Base-by-base conservation (phyloP, 2,888 invertebrate genomes). In the Vesta saturnalis region DNA sequence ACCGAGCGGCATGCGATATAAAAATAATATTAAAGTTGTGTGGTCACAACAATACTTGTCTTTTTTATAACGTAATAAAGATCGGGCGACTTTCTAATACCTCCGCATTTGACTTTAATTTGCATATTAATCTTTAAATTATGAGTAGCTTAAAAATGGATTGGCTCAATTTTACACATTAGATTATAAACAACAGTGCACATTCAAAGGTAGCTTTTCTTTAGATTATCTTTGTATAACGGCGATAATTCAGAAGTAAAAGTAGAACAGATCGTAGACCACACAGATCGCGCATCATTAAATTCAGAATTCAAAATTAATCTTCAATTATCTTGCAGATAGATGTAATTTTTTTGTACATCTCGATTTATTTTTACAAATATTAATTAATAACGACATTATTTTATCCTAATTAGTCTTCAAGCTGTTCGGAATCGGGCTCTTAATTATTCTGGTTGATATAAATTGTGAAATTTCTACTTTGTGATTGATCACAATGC, bases 241-340 rank as follows among this genome's bases (percentile, higher is more conserved):
- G 60, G 57, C 46, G 57, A 69, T 69, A 69, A 69, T 69, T 69
- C 55, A 64, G 64, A 57, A 60, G 61, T 61, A 60, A 64, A 68
- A 60, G 59, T 64, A 60, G 64, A 64, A 64, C 64, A 64, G 64
- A 64, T 60, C 43, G 49, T 61, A 61, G 64, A 64, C 69, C 69
- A 69, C 69, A 69, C 69, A 64, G 64, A 69, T 60, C 63, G 67
- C 59, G 23, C 47, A 35, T 60, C 64, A 58, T 58, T 63, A 52
- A 21, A 16, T 52, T 52, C 52, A 52, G 52, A 52, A 52, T 21
- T 52, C 52, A 52, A 52, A 52, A 21, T 52, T 52, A 52, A 52
- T 52, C 52, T 52, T 52, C 18, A 19, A 52, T 21, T n/a, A 21
- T 52, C 19, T 19, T 8, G 19, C 19, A 52, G 19, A 43, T 43